Conservation (phyloP, 2,888 invertebrate genomes). For the Drosophila putrida region DNA sequence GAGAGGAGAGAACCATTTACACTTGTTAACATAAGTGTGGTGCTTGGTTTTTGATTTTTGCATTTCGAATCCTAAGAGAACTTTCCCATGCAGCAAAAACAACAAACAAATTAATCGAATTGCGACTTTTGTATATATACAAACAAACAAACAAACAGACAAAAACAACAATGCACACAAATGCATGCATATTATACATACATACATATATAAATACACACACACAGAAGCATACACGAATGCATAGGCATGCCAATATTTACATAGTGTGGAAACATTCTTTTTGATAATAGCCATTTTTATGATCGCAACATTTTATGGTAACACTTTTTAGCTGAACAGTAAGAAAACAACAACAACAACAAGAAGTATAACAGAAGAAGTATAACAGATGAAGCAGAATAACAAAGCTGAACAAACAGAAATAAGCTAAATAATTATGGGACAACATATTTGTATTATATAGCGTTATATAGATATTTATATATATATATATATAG, state of each 20-base stretch:
- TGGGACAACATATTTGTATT: slow-evolving; percentile 53
- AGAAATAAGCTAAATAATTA: slow-evolving; percentile 27
- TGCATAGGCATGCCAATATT: slow-evolving; percentile 45
- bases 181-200: neutral
- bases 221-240: slow-evolving; percentile 36
- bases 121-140: slow-evolving; percentile 66
- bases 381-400: neutral
- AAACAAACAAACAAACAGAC: slow-evolving; percentile 17
- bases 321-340: slow-evolving; percentile 56
- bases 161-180: slow-evolving; percentile 7
- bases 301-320: slow-evolving; percentile 50
- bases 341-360: slow-evolving; percentile 13
- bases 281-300: slow-evolving; percentile 71
- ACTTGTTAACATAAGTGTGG: slow-evolving; percentile 36
- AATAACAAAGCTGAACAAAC: slow-evolving; percentile 7
- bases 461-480: slow-evolving; percentile 49
- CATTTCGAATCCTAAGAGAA: slow-evolving; percentile 28
- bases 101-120: slow-evolving; percentile 39
- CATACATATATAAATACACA: slow-evolving; percentile 24
- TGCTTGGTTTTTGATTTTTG: slow-evolving; percentile 37
- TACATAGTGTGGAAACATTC: slow-evolving; percentile 22
- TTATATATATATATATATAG: slow-evolving; percentile 7
- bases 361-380: slow-evolving; percentile 15
- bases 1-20: slow-evolving; percentile 6
- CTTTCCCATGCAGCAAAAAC: slow-evolving; percentile 30